Percentiles rank a stretch among this genome's conserved stretches.
These are phyloP conservation scores for Carcharodon carcharias DNA, from an alignment of 2,797 vertebrate species.

Conservation along the genomic window DNA sequence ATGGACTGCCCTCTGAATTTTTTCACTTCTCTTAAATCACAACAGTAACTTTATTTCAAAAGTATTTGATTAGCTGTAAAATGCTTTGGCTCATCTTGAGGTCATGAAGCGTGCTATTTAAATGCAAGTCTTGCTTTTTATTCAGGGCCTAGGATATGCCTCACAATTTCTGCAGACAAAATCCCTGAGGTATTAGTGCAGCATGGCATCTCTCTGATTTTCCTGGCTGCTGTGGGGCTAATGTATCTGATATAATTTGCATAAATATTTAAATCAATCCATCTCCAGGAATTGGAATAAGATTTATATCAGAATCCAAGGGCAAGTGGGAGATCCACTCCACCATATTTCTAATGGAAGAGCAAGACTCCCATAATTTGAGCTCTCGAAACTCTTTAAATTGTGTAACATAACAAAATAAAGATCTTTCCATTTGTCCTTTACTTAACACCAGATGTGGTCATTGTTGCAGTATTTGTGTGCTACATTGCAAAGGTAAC, in stretches of 20 bases:
- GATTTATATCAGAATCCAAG: background rate
- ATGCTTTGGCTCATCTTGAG: background rate
- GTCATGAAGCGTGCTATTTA: background rate
- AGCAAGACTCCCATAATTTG: background rate
- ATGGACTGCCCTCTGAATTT: too few species aligned
- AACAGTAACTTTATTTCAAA: too few species aligned
- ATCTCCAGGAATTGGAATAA: background rate
- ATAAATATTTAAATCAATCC: background rate
- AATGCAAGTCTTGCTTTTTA: background rate
- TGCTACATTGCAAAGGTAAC: slow-evolving; percentile 26
- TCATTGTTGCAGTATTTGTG: slow-evolving; percentile 32
- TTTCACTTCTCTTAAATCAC: too few species aligned
- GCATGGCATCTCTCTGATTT: background rate
- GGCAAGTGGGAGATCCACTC: background rate
- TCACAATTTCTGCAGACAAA: background rate
- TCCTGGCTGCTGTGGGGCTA: background rate
- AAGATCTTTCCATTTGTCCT: background rate
- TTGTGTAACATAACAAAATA: background rate
- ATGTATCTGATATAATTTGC: background rate
- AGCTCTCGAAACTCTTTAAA: background rate
- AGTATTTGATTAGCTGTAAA: background rate
- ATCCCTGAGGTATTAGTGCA: background rate
- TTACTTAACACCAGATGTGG: slow-evolving; percentile 34
- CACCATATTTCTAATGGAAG: background rate
- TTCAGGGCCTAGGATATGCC: background rate